Evolutionary conservation across 2,113 vertebrate species (phyloP).

Genomic region (Halichoerus grypus): DNA sequence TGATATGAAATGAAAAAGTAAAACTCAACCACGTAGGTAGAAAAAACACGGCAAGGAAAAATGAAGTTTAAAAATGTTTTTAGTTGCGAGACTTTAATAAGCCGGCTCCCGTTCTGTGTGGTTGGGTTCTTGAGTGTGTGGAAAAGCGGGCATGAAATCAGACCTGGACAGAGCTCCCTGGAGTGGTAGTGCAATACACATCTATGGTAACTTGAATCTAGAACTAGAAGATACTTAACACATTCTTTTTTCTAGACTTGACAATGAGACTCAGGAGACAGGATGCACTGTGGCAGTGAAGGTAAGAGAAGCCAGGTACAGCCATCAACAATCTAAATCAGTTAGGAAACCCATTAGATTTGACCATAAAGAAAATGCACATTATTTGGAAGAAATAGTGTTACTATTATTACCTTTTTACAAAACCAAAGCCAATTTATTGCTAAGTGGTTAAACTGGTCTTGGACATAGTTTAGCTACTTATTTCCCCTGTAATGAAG

Average conservation of each 20-base stretch:
- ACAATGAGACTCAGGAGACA: background rate
- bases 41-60: background rate
- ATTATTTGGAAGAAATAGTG: background rate
- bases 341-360: background rate
- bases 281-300: background rate
- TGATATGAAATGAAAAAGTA: background rate
- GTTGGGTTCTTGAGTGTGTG: fast-evolving
- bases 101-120: background rate
- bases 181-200: background rate
- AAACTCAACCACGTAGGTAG: background rate
- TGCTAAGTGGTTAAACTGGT: background rate
- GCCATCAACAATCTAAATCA: background rate
- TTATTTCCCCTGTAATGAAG: background rate
- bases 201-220: background rate
- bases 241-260: background rate
- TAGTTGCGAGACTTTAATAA: background rate
- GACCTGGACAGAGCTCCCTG: background rate
- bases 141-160: background rate
- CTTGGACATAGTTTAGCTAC: background rate
- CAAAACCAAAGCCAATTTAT: background rate
- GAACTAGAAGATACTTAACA: background rate
- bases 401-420: background rate
- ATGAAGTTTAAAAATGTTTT: background rate
- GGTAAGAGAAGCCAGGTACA: fast-evolving
- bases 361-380: background rate